These are phyloP conservation scores for Drosophila grimshawi DNA, from an alignment of 1,140 invertebrate species.

Conservation along the genomic window DNA sequence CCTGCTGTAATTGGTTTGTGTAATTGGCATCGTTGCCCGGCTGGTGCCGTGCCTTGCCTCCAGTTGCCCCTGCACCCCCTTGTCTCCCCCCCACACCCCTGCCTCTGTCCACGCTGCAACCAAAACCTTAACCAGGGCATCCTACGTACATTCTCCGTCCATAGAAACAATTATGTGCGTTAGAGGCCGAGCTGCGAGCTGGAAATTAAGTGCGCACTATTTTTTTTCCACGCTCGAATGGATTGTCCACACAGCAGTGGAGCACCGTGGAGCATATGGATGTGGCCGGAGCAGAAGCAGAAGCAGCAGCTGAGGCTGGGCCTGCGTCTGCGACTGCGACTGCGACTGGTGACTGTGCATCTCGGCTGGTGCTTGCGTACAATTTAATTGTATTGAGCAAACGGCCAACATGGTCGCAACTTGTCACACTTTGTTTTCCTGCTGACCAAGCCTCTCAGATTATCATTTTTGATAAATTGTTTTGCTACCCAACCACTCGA, in stretches of 20 bases:
- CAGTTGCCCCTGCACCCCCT: background rate
- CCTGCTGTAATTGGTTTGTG: constrained; percentile 78
- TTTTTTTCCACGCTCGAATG: constrained; percentile 6
- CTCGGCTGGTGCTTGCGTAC: constrained; percentile 1
- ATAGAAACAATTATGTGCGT: constrained; percentile 80
- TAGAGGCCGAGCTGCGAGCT: constrained; percentile 52
- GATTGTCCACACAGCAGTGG: background rate
- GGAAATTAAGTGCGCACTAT: constrained; percentile 78
- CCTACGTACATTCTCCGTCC: constrained; percentile 3
- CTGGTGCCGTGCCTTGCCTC: constrained; percentile 50
- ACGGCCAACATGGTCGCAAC: constrained; percentile 34
- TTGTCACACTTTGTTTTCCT: constrained; percentile 36
- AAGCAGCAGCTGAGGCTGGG: background rate
- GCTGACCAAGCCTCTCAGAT: constrained; percentile 50
- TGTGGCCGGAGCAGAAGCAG: background rate
- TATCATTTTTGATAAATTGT: constrained; percentile 61
- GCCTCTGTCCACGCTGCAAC: background rate
- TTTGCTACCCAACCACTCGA: constrained; percentile 20
- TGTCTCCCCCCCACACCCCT: background rate
- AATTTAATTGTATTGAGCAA: constrained; percentile 50
- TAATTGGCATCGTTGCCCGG: constrained; percentile 76
- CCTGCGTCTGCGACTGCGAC: background rate
- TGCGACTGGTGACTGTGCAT: background rate
- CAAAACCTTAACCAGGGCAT: constrained; percentile 2
- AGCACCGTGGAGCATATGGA: background rate